These are phyloP conservation scores for Alentia gelatinosa DNA, from an alignment of 2,888 invertebrate species.

Conservation along the genomic window DNA sequence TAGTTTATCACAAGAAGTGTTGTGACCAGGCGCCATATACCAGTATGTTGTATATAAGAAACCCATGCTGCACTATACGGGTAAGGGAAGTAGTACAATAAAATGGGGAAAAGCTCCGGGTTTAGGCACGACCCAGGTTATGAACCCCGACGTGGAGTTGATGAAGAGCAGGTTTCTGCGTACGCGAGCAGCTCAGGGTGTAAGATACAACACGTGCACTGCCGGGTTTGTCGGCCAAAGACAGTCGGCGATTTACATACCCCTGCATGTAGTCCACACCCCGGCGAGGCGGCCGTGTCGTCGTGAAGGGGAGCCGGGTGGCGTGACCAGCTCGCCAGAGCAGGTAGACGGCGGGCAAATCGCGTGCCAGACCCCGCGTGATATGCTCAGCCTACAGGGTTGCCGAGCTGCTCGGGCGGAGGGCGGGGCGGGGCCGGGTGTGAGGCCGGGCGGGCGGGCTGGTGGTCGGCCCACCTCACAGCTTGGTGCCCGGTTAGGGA, in stretches of 20 bases:
- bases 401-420: neutral
- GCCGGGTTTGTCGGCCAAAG: neutral
- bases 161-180: too few species aligned
- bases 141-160: too few species aligned
- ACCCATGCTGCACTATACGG: too few species aligned
- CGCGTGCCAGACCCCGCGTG: neutral
- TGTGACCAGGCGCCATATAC: too few species aligned
- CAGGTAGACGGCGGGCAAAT: neutral
- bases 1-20: too few species aligned
- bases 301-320: neutral
- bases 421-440: neutral
- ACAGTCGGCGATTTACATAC: neutral
- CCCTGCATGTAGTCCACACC: neutral
- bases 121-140: too few species aligned
- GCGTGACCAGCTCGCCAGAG: neutral
- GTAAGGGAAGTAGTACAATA: too few species aligned
- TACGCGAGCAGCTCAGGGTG: neutral
- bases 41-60: too few species aligned
- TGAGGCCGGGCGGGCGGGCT: neutral
- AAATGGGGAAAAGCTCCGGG: too few species aligned
- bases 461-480: neutral
- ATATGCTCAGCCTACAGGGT: neutral
- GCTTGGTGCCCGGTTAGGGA: constrained; percentile 18
- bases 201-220: neutral
- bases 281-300: neutral